phyloP scores from a whole-genome alignment of 2,797 vertebrate genomes.

The Pyrocephalus nanus region DNA sequence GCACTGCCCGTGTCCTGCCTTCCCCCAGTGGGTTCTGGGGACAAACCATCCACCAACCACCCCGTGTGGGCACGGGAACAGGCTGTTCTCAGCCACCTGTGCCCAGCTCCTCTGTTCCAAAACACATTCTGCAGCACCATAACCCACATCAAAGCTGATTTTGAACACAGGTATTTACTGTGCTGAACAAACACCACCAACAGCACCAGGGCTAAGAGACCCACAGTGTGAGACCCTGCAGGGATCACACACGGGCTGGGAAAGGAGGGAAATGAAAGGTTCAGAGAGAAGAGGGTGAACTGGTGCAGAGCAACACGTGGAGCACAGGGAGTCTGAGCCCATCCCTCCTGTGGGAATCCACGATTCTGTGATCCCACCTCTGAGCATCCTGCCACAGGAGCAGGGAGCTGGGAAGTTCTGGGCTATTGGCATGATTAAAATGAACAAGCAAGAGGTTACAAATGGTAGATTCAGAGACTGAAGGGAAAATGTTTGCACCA shows the following conservation, averaged over 20 bases:
- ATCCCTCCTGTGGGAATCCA: background rate
- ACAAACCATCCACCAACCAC: no score
- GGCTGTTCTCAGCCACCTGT: background rate
- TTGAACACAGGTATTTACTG: background rate
- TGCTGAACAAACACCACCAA: background rate
- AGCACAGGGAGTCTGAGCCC: background rate
- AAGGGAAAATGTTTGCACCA: background rate
- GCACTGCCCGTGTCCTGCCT: rapidly evolving
- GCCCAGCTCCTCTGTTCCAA: background rate
- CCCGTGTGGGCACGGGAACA: no score
- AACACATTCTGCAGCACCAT: background rate
- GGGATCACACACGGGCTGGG: background rate
- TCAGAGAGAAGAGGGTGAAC: background rate
- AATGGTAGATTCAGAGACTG: rapidly evolving
- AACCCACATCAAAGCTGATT: background rate
- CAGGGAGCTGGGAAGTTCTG: background rate
- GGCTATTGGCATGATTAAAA: background rate
- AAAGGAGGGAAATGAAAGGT: background rate
- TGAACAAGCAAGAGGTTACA: background rate
- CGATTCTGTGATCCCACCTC: background rate
- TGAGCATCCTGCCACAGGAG: background rate
- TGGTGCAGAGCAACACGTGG: background rate
- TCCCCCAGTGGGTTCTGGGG: background rate
- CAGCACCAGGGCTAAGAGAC: background rate
- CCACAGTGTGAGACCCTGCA: slow-evolving; percentile 29